phyloP scores from a whole-genome alignment of 2,888 invertebrate species.

The Drosophila ustulata region DNA sequence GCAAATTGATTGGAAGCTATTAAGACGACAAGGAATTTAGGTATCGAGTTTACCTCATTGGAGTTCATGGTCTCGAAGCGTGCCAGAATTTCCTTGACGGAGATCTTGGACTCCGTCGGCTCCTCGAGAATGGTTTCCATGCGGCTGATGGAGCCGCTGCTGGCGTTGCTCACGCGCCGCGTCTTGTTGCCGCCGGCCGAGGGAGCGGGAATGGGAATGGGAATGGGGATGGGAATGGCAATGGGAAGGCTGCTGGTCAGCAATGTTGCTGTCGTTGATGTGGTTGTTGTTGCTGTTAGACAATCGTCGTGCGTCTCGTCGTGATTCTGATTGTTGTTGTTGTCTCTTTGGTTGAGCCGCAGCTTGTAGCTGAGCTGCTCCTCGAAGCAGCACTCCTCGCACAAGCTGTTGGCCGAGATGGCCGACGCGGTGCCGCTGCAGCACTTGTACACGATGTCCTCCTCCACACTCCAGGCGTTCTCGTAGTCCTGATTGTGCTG shows the following conservation, averaged over 20 bases:
- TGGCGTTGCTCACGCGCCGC: slow-evolving; percentile 84
- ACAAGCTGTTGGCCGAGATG: slow-evolving; percentile 40
- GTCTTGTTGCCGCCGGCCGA: slow-evolving; percentile 62
- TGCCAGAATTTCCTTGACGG: slow-evolving; percentile 92
- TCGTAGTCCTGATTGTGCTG: slow-evolving; percentile 68
- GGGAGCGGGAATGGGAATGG: slow-evolving; percentile 22
- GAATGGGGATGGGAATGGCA: slow-evolving; percentile 32
- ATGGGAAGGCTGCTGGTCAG: slow-evolving; percentile 27
- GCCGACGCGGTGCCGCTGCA: slow-evolving; percentile 50
- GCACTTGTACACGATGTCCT: slow-evolving; percentile 78
- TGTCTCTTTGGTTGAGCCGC: slow-evolving; percentile 63
- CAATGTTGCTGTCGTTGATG: slow-evolving; percentile 11
- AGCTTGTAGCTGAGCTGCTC: slow-evolving; percentile 66
- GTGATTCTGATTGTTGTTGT: slow-evolving; percentile 43
- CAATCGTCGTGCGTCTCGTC: too few relatives aligned
- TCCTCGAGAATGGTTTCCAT: slow-evolving; percentile 95
- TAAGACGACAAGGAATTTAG: too few relatives aligned
- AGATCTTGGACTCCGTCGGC: slow-evolving; percentile 91
- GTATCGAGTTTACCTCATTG: slow-evolving; percentile 77
- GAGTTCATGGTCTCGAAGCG: slow-evolving; percentile 90
- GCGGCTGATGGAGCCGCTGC: slow-evolving; percentile 87
- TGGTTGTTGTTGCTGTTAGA: slow-evolving; percentile 35
- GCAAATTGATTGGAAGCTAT: too few relatives aligned
- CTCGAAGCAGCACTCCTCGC: slow-evolving; percentile 68
- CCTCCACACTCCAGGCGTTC: slow-evolving; percentile 83